Base-by-base conservation (phyloP, 1,140 invertebrate genomes). In the Habropoda laboriosa region DNA sequence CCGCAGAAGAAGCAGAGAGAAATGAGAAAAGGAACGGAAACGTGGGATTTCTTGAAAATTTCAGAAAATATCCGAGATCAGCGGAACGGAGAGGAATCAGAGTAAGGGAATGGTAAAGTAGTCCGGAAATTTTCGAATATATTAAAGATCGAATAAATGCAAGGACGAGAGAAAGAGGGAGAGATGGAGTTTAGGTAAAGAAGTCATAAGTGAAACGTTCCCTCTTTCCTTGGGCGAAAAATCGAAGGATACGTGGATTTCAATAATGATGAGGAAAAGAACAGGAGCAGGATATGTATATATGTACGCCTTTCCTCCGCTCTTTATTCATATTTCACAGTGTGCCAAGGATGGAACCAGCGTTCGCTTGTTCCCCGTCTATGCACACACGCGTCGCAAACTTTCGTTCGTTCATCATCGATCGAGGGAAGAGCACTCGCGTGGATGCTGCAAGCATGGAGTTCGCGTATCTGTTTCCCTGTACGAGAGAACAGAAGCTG, bases 241-340 rank as follows among this genome's bases (percentile, higher is more conserved):
- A 57, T 42, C 49, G n/a, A 71, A 16, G 6, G 38, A 55, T 40
- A 71, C 32, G 13, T 30, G 21, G 42, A 16, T 18, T 71, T 42
- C 47, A 51, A 74, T 61, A 74, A 51, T 63, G 27, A 74, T 38
- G 42, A 66, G 24, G 32, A 51, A n/a, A 40, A 45, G 51, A n/a
- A 30, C 2, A 71, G 30, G 21, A 64, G 40, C 3, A 63, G 24
- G n/a, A 64, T 35, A 60, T 40, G 27, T 35, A 30, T 18, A 21
- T n/a, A 10, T 24, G 10, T 13, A 13, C 7, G 6, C 30, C 4
- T 30, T 30, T 18, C 7, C 18, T n/a, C 3, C n/a, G 55, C 42
- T 64, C 66, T 71, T 63, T 68, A 73, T 81, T 78, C 75, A 72
- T 64, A 66, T 58, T 40, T 49, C 24, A 47, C 60, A 42, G 40